Conservation (phyloP, 2,888 invertebrate species). For the Cynaeus angustus region DNA sequence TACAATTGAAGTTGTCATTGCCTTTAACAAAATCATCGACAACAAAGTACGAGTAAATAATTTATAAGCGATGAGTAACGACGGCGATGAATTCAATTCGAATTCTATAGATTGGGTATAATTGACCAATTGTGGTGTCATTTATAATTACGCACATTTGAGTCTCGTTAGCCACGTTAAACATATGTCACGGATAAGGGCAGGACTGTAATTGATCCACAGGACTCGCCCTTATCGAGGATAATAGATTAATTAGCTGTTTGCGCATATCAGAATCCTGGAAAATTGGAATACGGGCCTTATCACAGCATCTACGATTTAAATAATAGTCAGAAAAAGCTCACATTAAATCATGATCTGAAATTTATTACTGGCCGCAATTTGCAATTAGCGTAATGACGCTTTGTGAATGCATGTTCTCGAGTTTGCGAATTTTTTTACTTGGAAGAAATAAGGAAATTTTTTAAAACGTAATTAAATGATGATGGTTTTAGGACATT, state of each 20-base stretch:
- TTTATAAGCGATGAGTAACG: slow-evolving; percentile 33
- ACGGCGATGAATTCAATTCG: slow-evolving; percentile 50
- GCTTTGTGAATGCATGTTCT: neutral
- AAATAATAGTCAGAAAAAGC: neutral
- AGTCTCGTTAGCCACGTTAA: slow-evolving; percentile 53
- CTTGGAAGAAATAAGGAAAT: slow-evolving; percentile 44
- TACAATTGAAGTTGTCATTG: slow-evolving; percentile 52
- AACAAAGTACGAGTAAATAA: slow-evolving; percentile 28
- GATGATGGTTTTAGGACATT: slow-evolving; percentile 59
- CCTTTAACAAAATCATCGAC: slow-evolving; percentile 52
- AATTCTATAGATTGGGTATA: slow-evolving; percentile 55
- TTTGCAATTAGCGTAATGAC: neutral
- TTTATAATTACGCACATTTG: slow-evolving; percentile 57
- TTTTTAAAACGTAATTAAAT: slow-evolving; percentile 56
- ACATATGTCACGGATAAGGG: slow-evolving; percentile 58
- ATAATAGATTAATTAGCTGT: slow-evolving; percentile 52
- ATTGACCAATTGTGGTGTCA: slow-evolving; percentile 59
- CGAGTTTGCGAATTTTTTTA: slow-evolving; percentile 6
- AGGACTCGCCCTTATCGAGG: slow-evolving; percentile 51
- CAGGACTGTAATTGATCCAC: slow-evolving; percentile 55
- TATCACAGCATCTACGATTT: slow-evolving; percentile 52
- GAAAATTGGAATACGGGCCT: slow-evolving; percentile 54
- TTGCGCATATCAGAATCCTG: slow-evolving; percentile 19
- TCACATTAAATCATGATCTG: neutral
- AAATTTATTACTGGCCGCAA: no score